Conservation (phyloP, 1,140 invertebrate species). For the Aphidius ervi region DNA sequence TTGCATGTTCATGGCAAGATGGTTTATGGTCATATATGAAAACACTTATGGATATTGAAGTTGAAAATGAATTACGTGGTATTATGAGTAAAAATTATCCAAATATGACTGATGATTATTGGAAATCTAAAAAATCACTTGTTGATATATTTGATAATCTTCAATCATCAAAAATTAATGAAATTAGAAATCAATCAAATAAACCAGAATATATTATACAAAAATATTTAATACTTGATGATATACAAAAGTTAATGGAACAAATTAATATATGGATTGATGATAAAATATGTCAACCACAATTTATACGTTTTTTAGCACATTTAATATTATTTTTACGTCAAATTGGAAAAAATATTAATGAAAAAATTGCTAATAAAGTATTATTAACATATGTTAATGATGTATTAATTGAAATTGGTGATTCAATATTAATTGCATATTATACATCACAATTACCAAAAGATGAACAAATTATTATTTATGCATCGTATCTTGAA, state of each 20-base stretch:
- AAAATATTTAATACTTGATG: constrained; percentile 73
- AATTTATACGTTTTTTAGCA: constrained; percentile 74
- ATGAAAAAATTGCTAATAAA: constrained; percentile 66
- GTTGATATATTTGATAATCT: constrained; percentile 69
- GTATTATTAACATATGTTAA: constrained; percentile 71
- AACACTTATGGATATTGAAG: constrained; percentile 75
- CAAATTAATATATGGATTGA: constrained; percentile 55
- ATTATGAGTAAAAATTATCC: constrained; percentile 53
- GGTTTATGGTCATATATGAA: constrained; percentile 84
- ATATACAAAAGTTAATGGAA: constrained; percentile 61
- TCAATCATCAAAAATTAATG: constrained; percentile 54
- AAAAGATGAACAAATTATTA: constrained; percentile 63
- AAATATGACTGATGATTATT: constrained; percentile 71
- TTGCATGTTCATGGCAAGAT: constrained; percentile 83
- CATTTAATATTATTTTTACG: constrained; percentile 82
- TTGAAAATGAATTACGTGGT: constrained; percentile 70
- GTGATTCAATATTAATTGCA: constrained; percentile 75
- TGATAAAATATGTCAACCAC: constrained; percentile 42
- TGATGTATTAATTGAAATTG: constrained; percentile 62
- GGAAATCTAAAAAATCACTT: constrained; percentile 69
- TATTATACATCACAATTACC: constrained; percentile 79
- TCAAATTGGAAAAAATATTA: constrained; percentile 66
- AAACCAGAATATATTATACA: constrained; percentile 67
- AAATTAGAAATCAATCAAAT: constrained; percentile 55
- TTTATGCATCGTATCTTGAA: constrained; percentile 78